These are phyloP conservation scores for Australoheros facetus DNA, from an alignment of 2,797 vertebrate genomes.

Conservation along the genomic window DNA sequence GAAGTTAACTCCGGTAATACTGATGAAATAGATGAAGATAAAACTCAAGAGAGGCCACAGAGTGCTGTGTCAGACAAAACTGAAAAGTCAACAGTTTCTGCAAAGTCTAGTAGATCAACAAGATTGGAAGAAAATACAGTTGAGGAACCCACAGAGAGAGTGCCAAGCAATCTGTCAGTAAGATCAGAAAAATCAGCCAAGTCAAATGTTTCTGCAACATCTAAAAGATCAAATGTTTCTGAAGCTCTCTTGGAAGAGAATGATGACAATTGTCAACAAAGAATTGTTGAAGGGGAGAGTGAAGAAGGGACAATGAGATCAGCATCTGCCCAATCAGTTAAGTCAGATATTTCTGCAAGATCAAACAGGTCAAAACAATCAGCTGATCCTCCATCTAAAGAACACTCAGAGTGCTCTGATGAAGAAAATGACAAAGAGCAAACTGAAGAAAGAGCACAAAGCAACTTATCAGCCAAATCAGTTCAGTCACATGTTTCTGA, in stretches of 20 bases:
- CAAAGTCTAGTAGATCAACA: constrained; percentile 32
- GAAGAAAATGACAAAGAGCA: constrained; percentile 17
- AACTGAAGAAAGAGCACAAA: constrained; percentile 52
- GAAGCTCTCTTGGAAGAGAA: not conserved
- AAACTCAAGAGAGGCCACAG: constrained; percentile 31
- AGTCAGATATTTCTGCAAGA: constrained; percentile 1
- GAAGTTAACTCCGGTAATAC: constrained; percentile 1
- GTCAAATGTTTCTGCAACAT: constrained; percentile 54
- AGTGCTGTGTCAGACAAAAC: constrained; percentile 54
- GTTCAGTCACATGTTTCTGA: constrained; percentile 38
- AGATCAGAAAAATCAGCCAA: constrained; percentile 52
- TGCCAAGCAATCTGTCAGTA: constrained; percentile 41
- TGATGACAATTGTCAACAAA: not conserved
- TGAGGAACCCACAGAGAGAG: constrained; percentile 26
- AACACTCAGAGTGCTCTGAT: constrained; percentile 8
- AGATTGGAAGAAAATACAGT: not conserved
- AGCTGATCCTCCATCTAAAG: constrained; percentile 25
- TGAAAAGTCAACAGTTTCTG: constrained; percentile 44
- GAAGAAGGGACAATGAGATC: constrained; percentile 41
- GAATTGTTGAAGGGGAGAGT: constrained; percentile 8
- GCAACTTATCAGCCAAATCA: constrained; percentile 52
- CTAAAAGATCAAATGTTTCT: constrained; percentile 45
- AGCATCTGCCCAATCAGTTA: constrained; percentile 41
- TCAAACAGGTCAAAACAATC: constrained; percentile 40
- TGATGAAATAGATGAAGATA: constrained; percentile 15